Percentiles rank a stretch among this genome's conserved stretches.
Evolutionary conservation across 2,888 invertebrate species (phyloP).

Genomic region (Copidosoma aretas): DNA sequence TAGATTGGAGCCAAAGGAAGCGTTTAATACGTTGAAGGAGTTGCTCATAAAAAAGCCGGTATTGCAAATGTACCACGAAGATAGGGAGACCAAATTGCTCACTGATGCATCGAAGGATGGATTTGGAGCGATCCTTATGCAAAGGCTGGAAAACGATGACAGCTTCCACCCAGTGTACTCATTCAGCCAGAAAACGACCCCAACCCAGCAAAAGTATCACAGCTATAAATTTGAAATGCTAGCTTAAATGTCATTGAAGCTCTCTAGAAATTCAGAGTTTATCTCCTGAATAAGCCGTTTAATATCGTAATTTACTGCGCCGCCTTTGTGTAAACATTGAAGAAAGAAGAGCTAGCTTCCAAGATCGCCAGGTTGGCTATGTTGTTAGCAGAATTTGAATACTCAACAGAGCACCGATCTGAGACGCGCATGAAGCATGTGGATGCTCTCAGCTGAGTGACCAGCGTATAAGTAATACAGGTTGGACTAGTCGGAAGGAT

Average conservation of each 20-base stretch:
- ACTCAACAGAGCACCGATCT: conserved; percentile 1
- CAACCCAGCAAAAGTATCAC: too few relatives aligned
- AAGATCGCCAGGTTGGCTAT: conserved; percentile 5
- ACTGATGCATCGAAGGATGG: too few relatives aligned
- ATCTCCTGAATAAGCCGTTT: neutral
- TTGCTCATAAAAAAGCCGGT: too few relatives aligned
- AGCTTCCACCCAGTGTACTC: too few relatives aligned
- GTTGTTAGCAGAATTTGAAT: neutral
- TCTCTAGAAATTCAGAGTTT: conserved; percentile 7
- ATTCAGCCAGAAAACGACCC: neutral
- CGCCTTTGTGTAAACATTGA: neutral
- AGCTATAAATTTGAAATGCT: conserved; percentile 10
- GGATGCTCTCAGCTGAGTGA: conserved; percentile 6
- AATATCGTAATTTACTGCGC: conserved; percentile 6
- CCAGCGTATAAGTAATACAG: too few relatives aligned
- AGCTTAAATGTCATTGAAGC: conserved; percentile 3
- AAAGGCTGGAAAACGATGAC: too few relatives aligned
- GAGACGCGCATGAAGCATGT: conserved; percentile 8
- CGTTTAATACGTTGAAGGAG: too few relatives aligned
- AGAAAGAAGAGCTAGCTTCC: conserved; percentile 1
- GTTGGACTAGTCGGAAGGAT: too few relatives aligned
- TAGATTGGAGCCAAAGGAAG: too few relatives aligned
- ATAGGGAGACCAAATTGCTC: too few relatives aligned
- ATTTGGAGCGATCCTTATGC: too few relatives aligned
- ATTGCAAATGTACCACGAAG: too few relatives aligned